A percentile compares a stretch with the other conserved stretches of the same genome.
Evolutionary conservation across 2,797 vertebrate genomes (phyloP).

Genomic region (Streptopelia turtur): DNA sequence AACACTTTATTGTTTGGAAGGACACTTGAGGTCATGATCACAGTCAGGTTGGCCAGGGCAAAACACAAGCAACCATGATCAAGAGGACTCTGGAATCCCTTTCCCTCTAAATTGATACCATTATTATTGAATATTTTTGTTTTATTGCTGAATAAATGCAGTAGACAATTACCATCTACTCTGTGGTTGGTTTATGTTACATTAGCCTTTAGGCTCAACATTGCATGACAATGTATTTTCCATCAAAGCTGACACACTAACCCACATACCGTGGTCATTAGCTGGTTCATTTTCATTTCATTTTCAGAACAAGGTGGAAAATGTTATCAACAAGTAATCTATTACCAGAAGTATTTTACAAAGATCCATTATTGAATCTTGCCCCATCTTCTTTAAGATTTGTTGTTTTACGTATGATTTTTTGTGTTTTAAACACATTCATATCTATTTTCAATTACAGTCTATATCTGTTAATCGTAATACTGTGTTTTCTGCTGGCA

Average conservation of each 20-base stretch:
- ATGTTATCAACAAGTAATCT: neutral
- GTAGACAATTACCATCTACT: neutral
- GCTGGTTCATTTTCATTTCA: neutral
- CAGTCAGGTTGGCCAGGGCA: neutral
- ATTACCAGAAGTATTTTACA: neutral
- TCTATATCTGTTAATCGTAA: neutral
- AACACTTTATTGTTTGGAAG: neutral
- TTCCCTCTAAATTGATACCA: neutral
- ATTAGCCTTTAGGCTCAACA: neutral
- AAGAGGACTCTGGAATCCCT: neutral
- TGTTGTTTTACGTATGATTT: neutral
- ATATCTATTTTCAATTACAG: neutral
- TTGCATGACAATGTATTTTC: neutral
- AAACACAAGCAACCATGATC: neutral
- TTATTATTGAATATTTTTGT: neutral
- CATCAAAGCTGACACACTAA: neutral
- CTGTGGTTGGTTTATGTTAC: neutral
- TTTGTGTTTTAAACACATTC: neutral
- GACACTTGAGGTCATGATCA: fast-evolving
- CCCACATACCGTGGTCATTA: neutral
- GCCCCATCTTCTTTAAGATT: neutral
- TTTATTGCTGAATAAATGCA: neutral
- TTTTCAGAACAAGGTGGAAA: neutral
- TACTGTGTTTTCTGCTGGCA: neutral
- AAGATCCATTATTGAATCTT: neutral